Conservation (phyloP, 2,888 invertebrate genomes). For the Agrotis puta region DNA sequence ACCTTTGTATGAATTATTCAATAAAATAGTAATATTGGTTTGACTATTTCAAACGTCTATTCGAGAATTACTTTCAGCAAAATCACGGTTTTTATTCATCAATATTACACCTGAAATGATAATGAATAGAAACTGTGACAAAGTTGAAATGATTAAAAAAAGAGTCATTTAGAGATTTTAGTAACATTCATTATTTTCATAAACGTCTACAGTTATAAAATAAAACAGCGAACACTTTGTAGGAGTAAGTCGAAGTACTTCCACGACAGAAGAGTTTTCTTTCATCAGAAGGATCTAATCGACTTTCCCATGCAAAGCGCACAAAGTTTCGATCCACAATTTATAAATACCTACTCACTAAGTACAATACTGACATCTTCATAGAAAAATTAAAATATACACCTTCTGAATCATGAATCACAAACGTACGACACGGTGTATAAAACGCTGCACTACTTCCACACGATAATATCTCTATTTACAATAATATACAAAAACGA, state of each 20-base stretch:
- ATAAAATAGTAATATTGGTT: slow-evolving; percentile 34
- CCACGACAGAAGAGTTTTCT: neutral
- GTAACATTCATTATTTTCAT: slow-evolving; percentile 54
- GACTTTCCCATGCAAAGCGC: slow-evolving; percentile 44
- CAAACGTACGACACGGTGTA: slow-evolving; percentile 79
- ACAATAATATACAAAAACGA: slow-evolving; percentile 81
- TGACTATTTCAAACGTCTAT: slow-evolving; percentile 53
- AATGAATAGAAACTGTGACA: slow-evolving; percentile 21
- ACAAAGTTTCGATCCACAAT: slow-evolving; percentile 50
- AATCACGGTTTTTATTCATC: slow-evolving; percentile 12
- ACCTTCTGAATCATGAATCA: slow-evolving; percentile 79
- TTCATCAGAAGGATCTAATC: neutral
- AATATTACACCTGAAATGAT: neutral
- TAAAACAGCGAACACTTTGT: slow-evolving; percentile 37
- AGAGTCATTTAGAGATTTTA: slow-evolving; percentile 43
- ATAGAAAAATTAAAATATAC: slow-evolving; percentile 79
- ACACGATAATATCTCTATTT: slow-evolving; percentile 76
- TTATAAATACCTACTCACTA: slow-evolving; percentile 82
- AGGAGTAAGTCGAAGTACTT: neutral
- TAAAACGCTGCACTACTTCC: slow-evolving; percentile 69
- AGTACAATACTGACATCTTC: slow-evolving; percentile 84
- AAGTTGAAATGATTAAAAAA: slow-evolving; percentile 44
- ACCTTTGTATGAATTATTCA: slow-evolving; percentile 29
- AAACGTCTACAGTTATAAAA: slow-evolving; percentile 45
- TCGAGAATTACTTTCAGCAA: slow-evolving; percentile 45